phyloP scores from a whole-genome alignment of 2,797 vertebrate species.

The Hafferia zeledoni region DNA sequence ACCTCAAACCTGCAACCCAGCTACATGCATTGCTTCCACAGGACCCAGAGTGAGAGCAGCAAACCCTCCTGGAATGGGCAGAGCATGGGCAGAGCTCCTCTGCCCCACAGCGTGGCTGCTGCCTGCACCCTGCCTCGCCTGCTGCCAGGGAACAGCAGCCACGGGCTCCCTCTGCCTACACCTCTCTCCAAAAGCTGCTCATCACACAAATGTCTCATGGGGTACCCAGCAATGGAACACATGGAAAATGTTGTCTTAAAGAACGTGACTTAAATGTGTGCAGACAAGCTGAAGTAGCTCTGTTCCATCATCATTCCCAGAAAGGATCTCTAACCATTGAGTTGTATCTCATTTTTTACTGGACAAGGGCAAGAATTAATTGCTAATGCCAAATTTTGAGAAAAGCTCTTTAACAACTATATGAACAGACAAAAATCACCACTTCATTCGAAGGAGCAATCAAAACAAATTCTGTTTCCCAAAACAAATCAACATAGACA shows the following conservation, averaged over 20 bases:
- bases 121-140: background rate
- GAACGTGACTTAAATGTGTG: background rate
- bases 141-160: background rate
- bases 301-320: background rate
- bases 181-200: background rate
- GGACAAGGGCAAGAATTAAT: background rate
- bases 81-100: background rate
- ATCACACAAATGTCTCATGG: background rate
- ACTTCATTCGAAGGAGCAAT: background rate
- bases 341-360: background rate
- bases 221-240: background rate
- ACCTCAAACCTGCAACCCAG: background rate
- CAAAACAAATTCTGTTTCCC: background rate
- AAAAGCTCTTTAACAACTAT: background rate
- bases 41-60: background rate
- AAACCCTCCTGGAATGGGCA: background rate
- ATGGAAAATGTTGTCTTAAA: background rate
- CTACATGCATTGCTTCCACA: accelerated
- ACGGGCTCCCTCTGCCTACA: too few relatives aligned
- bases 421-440: background rate
- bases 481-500: background rate
- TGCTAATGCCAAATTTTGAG: background rate
- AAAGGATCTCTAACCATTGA: background rate
- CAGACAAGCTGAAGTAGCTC: background rate
- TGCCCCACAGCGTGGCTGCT: background rate